These are phyloP conservation scores for Endotricha flammealis DNA, from an alignment of 2,888 invertebrate genomes.

Conservation along the genomic window DNA sequence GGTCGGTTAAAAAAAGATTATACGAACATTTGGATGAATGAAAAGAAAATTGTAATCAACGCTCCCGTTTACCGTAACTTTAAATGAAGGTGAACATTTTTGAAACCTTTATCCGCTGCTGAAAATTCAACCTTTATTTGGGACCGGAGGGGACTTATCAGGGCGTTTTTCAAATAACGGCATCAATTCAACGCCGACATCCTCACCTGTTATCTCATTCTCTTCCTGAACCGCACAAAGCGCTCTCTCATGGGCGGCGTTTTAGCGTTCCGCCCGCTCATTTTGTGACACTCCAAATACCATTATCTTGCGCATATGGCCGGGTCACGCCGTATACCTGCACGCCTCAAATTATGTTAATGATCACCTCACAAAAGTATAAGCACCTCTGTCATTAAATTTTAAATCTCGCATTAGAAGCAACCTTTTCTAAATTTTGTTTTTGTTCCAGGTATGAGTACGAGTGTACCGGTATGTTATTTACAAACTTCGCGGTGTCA, in stretches of 20 bases:
- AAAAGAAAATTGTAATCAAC: constrained; percentile 51
- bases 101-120: constrained; percentile 48
- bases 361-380: constrained; percentile 42
- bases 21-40: constrained; percentile 35
- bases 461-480: constrained; percentile 16
- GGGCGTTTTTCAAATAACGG: constrained; percentile 62
- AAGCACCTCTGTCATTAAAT: constrained; percentile 44
- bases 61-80: constrained; percentile 39
- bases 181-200: constrained; percentile 53
- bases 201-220: constrained; percentile 57
- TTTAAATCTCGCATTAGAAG: constrained; percentile 39
- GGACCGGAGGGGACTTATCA: constrained; percentile 59
- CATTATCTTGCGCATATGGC: constrained; percentile 45
- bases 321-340: constrained; percentile 33
- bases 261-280: constrained; percentile 41
- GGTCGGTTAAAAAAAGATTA: constrained; percentile 31
- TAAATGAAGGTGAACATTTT: constrained; percentile 59
- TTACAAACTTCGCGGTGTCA: constrained; percentile 24
- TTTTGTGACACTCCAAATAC: constrained; percentile 49
- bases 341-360: constrained; percentile 49
- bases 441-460: constrained; percentile 57
- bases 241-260: constrained; percentile 36
- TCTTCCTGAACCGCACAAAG: constrained; percentile 51
- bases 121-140: constrained; percentile 54
- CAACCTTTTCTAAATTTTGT: constrained; percentile 30